phyloP scores from a whole-genome alignment of 2,797 vertebrate genomes.

The Amblyopsis hoosieri region DNA sequence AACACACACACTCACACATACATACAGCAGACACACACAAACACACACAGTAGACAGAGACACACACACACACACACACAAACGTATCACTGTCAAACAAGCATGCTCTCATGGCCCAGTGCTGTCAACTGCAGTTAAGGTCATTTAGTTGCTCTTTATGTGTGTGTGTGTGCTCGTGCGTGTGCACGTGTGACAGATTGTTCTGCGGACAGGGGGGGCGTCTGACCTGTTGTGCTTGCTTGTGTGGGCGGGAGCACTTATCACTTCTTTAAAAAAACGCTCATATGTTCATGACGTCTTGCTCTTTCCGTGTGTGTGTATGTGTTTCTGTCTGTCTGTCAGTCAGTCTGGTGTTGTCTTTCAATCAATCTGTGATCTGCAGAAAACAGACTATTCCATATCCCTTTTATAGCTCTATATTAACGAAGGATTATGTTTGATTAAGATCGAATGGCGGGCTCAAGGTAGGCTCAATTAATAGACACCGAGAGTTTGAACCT shows the following conservation, averaged over 20 bases:
- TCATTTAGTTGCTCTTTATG: slow-evolving; percentile 52
- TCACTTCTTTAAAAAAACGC: slow-evolving; percentile 1
- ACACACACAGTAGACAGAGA: neutral
- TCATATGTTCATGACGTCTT: slow-evolving; percentile 28
- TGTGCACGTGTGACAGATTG: slow-evolving; percentile 24
- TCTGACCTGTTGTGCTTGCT: slow-evolving; percentile 15
- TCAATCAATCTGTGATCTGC: too few relatives aligned
- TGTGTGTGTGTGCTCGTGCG: neutral
- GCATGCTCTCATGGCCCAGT: slow-evolving; percentile 39
- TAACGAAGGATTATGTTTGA: too few relatives aligned
- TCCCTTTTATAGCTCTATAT: too few relatives aligned
- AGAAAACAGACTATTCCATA: too few relatives aligned
- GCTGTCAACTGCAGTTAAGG: slow-evolving; percentile 71
- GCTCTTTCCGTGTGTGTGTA: neutral
- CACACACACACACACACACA: neutral
- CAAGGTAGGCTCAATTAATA: too few relatives aligned
- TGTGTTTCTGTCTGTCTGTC: neutral
- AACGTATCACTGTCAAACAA: slow-evolving; percentile 41
- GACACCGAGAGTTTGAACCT: too few relatives aligned
- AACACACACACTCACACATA: too few relatives aligned
- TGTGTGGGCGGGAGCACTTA: neutral
- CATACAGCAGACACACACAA: too few relatives aligned
- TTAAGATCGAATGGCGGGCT: too few relatives aligned
- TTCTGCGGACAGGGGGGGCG: slow-evolving; percentile 13
- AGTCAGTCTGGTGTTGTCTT: neutral